phyloP scores from a whole-genome alignment of 2,888 invertebrate species.

The Chironomus riparius region DNA sequence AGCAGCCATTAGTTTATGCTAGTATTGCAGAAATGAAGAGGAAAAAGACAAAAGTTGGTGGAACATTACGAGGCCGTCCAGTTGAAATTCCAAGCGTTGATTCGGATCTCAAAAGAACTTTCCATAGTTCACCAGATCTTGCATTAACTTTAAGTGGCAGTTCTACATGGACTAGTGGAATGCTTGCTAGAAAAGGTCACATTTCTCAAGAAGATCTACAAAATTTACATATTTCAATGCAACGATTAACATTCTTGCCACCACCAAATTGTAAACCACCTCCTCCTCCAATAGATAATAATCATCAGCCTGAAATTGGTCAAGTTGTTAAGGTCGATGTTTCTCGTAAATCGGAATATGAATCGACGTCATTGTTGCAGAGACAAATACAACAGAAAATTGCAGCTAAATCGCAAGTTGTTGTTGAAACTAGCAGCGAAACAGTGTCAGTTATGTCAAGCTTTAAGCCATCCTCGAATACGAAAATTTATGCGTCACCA shows the following conservation, averaged over 20 bases:
- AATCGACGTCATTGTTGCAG: conserved; percentile 39
- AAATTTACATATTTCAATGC: conserved; percentile 42
- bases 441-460: conserved; percentile 58
- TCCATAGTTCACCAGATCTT: conserved; percentile 84
- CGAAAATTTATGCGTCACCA: conserved; percentile 82
- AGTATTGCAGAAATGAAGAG: conserved; percentile 95
- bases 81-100: conserved; percentile 40
- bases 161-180: conserved; percentile 32
- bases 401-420: no score
- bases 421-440: conserved; percentile 34
- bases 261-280: conserved; percentile 78
- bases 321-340: conserved; percentile 62
- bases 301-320: conserved; percentile 41
- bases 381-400: conserved; percentile 37
- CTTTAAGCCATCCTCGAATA: conserved; percentile 78
- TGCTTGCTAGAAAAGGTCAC: conserved; percentile 45
- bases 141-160: conserved; percentile 45
- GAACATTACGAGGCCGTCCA: conserved; percentile 40
- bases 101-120: conserved; percentile 60
- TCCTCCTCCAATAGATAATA: conserved; percentile 49
- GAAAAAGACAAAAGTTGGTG: conserved; percentile 45
- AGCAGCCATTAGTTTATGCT: conserved; percentile 66
- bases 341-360: conserved; percentile 43
- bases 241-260: conserved; percentile 49
- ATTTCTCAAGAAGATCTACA: conserved; percentile 64